A percentile compares a stretch with the other conserved stretches of the same genome.
Evolutionary conservation across 2,888 invertebrate genomes (phyloP).

Genomic region (Myathropa florea): DNA sequence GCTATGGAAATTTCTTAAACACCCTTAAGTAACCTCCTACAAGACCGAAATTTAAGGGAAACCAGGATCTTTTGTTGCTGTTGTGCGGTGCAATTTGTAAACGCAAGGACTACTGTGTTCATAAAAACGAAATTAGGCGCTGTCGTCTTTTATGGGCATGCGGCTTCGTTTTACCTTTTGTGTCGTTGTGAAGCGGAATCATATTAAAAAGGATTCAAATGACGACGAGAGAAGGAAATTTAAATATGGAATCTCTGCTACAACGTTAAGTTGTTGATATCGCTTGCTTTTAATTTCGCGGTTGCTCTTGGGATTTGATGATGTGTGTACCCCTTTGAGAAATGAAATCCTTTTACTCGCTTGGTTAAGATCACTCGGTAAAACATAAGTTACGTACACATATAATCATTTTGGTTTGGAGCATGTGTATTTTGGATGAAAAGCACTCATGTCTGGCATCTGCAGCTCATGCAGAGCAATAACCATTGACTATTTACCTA

Average conservation of each 20-base stretch:
- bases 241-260: constrained; percentile 11
- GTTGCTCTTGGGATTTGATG: background rate
- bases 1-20: constrained; percentile 17
- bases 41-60: background rate
- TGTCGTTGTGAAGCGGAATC: background rate
- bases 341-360: background rate
- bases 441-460: too few relatives aligned
- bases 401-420: too few relatives aligned
- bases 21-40: constrained; percentile 26
- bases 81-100: constrained; percentile 47
- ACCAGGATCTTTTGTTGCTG: background rate
- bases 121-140: constrained; percentile 52
- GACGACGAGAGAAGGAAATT: constrained; percentile 4
- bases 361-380: background rate
- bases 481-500: too few relatives aligned
- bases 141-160: constrained; percentile 22
- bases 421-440: too few relatives aligned
- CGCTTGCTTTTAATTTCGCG: constrained; percentile 22
- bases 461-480: too few relatives aligned
- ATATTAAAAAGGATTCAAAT: constrained; percentile 20
- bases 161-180: constrained; percentile 45
- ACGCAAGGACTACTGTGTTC: constrained; percentile 42
- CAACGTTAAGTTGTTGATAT: constrained; percentile 28
- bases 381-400: background rate
- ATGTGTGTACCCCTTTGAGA: background rate